A percentile compares a stretch with the other conserved stretches of the same genome.
phyloP scores from a whole-genome alignment of 2,113 vertebrate genomes.

The Urocolius indicus region DNA sequence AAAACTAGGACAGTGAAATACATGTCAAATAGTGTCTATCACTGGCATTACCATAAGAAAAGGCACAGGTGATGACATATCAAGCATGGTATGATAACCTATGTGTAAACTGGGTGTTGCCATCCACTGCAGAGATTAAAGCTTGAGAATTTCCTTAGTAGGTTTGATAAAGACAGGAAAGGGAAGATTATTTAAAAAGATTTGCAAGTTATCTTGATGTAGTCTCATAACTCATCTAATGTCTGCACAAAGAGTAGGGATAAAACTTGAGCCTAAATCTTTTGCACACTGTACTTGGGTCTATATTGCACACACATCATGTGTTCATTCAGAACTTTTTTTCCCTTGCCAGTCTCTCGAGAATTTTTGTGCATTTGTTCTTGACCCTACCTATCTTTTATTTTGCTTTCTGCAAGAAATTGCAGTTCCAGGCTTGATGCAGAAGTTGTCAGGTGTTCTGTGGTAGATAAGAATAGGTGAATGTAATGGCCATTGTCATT shows the following conservation, averaged over 20 bases:
- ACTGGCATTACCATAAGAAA: background rate
- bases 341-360: background rate
- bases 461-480: background rate
- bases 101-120: background rate
- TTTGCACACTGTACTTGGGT: background rate
- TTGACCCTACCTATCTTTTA: background rate
- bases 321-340: background rate
- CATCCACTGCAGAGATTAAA: background rate
- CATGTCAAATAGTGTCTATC: background rate
- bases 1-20: background rate
- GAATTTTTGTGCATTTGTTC: background rate
- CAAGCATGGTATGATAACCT: background rate
- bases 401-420: background rate
- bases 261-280: background rate
- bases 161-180: background rate
- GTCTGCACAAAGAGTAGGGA: background rate
- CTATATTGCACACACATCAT: background rate
- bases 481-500: background rate
- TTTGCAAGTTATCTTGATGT: background rate
- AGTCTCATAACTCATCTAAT: background rate
- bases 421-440: background rate
- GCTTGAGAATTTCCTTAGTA: background rate
- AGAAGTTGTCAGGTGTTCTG: background rate
- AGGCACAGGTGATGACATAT: background rate
- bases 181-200: background rate